These are phyloP conservation scores for Scalopus aquaticus DNA, from an alignment of 2,113 vertebrate species.

Conservation along the genomic window DNA sequence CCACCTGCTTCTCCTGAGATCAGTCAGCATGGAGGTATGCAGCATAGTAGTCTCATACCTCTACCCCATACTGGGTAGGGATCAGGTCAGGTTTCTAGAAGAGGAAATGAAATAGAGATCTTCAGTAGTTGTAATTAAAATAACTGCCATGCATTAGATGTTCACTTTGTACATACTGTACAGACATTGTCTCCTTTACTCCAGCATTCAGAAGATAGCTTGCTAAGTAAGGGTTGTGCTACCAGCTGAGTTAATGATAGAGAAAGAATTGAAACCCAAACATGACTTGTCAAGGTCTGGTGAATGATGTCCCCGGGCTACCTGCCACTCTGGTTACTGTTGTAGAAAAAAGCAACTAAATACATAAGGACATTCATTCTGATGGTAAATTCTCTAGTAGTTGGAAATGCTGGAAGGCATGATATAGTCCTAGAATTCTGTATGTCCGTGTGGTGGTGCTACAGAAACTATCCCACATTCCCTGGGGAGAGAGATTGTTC, in stretches of 20 bases:
- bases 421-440: not conserved
- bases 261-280: slow-evolving; percentile 3
- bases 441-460: not conserved
- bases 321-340: not conserved
- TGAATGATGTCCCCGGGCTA: not conserved
- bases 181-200: not conserved
- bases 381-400: not conserved
- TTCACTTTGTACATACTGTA: not conserved
- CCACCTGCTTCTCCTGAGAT: not conserved
- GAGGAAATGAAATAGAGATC: not conserved
- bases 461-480: not conserved
- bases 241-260: not conserved
- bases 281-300: not conserved
- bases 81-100: slow-evolving; percentile 7
- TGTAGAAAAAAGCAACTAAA: slow-evolving; percentile 2
- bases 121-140: not conserved
- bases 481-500: not conserved
- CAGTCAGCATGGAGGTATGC: not conserved
- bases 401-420: not conserved
- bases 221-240: not conserved
- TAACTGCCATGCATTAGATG: not conserved
- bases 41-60: not conserved
- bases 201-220: not conserved
- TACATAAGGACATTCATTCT: not conserved
- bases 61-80: too few relatives aligned